Evolutionary conservation across 2,888 invertebrate genomes (phyloP).

Genomic region (Stegophylla sp.): DNA sequence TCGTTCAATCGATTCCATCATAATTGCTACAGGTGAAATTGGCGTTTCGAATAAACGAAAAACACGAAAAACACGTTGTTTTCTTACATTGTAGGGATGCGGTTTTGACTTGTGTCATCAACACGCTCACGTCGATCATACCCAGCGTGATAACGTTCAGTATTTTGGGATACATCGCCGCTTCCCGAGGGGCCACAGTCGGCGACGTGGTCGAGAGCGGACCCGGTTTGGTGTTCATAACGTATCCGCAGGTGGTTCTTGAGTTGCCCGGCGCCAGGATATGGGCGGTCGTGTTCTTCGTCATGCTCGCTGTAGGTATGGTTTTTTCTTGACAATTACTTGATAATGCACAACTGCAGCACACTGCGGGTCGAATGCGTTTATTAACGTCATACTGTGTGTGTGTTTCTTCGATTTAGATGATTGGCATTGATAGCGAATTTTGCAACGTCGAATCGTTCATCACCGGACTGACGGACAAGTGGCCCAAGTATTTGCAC

Average conservation of each 20-base stretch:
- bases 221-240: slow-evolving; percentile 78
- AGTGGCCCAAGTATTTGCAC: slow-evolving; percentile 69
- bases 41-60: too few species aligned
- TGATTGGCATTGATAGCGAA: slow-evolving; percentile 78
- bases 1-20: slow-evolving; percentile 81
- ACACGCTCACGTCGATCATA: slow-evolving; percentile 76
- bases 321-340: background rate
- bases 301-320: slow-evolving; percentile 72
- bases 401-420: slow-evolving; percentile 67
- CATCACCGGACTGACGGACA: slow-evolving; percentile 70
- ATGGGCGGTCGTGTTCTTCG: slow-evolving; percentile 77
- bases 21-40: slow-evolving; percentile 73
- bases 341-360: background rate
- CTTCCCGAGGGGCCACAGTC: slow-evolving; percentile 67
- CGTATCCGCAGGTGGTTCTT: slow-evolving; percentile 78
- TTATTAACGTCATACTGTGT: too few species aligned
- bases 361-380: too few species aligned
- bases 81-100: slow-evolving; percentile 75
- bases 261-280: slow-evolving; percentile 75
- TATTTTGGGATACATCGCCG: slow-evolving; percentile 75
- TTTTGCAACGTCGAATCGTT: slow-evolving; percentile 74
- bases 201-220: slow-evolving; percentile 70
- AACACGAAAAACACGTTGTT: background rate
- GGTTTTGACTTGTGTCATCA: slow-evolving; percentile 75
- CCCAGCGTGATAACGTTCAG: slow-evolving; percentile 80